Percentiles rank a stretch among this genome's conserved stretches.
phyloP scores from a whole-genome alignment of 2,888 invertebrate genomes.

The Hetaerina titia region DNA sequence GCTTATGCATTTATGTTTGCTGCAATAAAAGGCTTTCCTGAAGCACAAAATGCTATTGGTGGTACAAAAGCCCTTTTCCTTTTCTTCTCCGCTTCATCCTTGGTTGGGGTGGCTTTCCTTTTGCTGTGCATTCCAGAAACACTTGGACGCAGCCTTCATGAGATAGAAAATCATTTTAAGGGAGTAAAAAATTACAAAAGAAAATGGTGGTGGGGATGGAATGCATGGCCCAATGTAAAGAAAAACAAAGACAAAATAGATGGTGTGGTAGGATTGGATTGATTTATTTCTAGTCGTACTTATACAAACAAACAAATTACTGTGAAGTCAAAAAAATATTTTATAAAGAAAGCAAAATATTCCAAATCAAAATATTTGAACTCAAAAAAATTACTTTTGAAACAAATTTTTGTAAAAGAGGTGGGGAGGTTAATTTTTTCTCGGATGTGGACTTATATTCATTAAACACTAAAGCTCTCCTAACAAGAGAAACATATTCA shows the following conservation, averaged over 20 bases:
- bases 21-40: constrained; percentile 79
- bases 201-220: constrained; percentile 58
- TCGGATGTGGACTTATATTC: too few relatives aligned
- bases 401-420: too few relatives aligned
- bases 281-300: neutral
- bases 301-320: too few relatives aligned
- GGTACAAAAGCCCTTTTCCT: constrained; percentile 77
- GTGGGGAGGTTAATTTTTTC: too few relatives aligned
- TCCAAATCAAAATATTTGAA: neutral
- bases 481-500: too few relatives aligned
- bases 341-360: neutral
- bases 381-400: too few relatives aligned
- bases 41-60: constrained; percentile 76
- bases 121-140: constrained; percentile 81
- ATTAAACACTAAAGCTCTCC: too few relatives aligned
- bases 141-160: constrained; percentile 79
- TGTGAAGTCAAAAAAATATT: too few relatives aligned
- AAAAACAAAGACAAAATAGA: neutral
- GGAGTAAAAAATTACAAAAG: neutral
- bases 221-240: constrained; percentile 12
- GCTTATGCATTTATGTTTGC: constrained; percentile 80
- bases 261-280: too few relatives aligned
- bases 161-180: constrained; percentile 79
- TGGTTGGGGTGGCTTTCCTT: constrained; percentile 77
- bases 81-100: constrained; percentile 77